Evolutionary conservation across 2,113 vertebrate species (phyloP), one percentile per base, ranked within the genome.

Genomic region (Dinomys branickii): DNA sequence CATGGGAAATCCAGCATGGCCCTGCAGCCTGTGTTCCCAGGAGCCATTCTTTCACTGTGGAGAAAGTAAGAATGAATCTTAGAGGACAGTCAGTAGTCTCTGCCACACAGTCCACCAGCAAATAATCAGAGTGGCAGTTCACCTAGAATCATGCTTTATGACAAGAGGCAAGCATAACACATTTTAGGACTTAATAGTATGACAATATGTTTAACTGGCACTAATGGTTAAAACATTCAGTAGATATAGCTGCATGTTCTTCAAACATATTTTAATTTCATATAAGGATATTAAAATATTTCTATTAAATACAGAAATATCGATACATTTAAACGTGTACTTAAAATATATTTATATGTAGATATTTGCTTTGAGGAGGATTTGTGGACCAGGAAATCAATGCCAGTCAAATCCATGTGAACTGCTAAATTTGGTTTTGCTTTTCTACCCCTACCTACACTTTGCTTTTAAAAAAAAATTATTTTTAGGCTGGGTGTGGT

Each of bases 381-480:
- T 67, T 52, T 77, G n/a, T 47, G 22, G 28, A 5, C 26, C 14
- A 69, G 30, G 30, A 91, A 84, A 38, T 88, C 56, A 54, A 67
- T 95, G 16, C 12, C 52, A 58, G 33, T 78, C 78, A 94, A 75
- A 77, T 77, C 30, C n/a, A 67, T 54, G 19, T n/a, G 33, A 85
- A 80, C 73, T 56, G 28, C 44, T 85, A 44, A 56, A 26, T 56
- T 96, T 85, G 28, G 4, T 16, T 92, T 88, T 52, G 12, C 38
- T 63, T 67, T 84, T 94, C 35, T 88, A 30, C 24, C 19, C 35
- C 30, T 85, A 4, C 41, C 11, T 94, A 8, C 22, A 3, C 47
- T 22, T 85, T 3, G 0, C 44, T 89, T 95, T 94, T n/a, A 58
- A 91, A 50, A 95, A 95, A 52, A 71, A 78, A 90, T 87, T 65